Conservation (phyloP, 2,113 vertebrate genomes). For the Thomomys bottae region DNA sequence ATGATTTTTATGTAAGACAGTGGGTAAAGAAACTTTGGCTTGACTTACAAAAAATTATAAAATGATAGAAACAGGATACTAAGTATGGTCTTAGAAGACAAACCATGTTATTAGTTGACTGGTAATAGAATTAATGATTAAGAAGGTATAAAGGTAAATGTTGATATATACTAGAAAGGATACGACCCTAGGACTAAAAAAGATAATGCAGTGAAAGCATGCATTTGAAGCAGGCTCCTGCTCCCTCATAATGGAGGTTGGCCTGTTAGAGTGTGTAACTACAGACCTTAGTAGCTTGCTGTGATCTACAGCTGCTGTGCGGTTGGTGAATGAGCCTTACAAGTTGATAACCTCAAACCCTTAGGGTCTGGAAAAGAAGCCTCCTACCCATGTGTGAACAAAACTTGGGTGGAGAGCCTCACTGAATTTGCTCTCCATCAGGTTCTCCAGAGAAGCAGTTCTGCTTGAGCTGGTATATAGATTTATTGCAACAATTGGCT, state of each 20-base stretch:
- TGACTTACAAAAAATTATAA: no score
- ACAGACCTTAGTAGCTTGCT: background rate
- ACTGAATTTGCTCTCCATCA: background rate
- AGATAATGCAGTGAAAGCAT: background rate
- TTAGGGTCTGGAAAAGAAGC: background rate
- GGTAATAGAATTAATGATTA: background rate
- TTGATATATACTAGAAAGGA: background rate
- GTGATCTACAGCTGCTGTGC: background rate
- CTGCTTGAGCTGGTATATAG: background rate
- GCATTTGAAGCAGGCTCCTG: background rate
- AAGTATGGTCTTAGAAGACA: background rate
- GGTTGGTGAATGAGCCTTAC: background rate
- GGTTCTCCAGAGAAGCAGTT: background rate
- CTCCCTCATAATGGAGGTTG: background rate
- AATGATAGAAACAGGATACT: no score
- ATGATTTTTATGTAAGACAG: conserved; percentile 17
- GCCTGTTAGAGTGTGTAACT: background rate
- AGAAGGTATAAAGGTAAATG: background rate
- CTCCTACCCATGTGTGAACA: background rate
- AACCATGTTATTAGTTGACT: background rate
- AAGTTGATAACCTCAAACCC: background rate
- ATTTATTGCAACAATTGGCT: background rate
- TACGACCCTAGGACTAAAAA: background rate
- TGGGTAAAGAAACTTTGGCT: conserved; percentile 74
- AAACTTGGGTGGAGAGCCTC: background rate